Conservation (phyloP, 2,113 vertebrate species). For the Eublepharis macularius region DNA sequence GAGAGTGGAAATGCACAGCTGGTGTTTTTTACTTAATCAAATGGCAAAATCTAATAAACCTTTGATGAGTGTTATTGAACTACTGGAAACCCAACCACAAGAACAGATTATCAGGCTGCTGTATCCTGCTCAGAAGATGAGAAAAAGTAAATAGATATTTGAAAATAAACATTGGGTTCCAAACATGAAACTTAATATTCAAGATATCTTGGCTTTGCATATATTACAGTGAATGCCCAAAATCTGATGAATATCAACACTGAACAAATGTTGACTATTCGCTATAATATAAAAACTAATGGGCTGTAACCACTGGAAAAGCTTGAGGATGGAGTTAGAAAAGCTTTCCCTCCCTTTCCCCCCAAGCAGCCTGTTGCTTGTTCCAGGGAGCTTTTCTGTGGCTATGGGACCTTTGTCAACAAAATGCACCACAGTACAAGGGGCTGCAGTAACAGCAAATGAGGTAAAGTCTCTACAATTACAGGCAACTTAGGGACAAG, state of each 20-base stretch:
- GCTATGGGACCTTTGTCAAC: no score
- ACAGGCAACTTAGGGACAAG: no score
- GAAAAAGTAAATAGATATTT: not conserved
- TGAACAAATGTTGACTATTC: not conserved
- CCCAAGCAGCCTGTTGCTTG: no score
- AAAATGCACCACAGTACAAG: no score
- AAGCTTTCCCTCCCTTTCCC: no score
- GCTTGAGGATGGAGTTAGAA: no score
- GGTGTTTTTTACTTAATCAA: not conserved
- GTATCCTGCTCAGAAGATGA: not conserved
- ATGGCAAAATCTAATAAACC: slow-evolving; percentile 35
- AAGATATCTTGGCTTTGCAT: not conserved
- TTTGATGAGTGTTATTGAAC: slow-evolving; percentile 26
- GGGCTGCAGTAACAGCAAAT: no score
- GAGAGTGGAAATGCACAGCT: slow-evolving; percentile 18
- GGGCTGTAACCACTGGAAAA: no score
- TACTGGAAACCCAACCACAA: slow-evolving; percentile 38
- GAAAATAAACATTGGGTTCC: not conserved
- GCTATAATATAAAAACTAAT: not conserved
- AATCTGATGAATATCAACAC: not conserved
- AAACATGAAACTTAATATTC: not conserved
- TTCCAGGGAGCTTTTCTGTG: no score
- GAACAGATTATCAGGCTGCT: not conserved
- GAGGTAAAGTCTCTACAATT: no score
- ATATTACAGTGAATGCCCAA: no score